Evolutionary conservation across 2,888 invertebrate genomes (phyloP), one percentile per base, ranked within the genome.

Genomic region (Strigamia transsilvanica): DNA sequence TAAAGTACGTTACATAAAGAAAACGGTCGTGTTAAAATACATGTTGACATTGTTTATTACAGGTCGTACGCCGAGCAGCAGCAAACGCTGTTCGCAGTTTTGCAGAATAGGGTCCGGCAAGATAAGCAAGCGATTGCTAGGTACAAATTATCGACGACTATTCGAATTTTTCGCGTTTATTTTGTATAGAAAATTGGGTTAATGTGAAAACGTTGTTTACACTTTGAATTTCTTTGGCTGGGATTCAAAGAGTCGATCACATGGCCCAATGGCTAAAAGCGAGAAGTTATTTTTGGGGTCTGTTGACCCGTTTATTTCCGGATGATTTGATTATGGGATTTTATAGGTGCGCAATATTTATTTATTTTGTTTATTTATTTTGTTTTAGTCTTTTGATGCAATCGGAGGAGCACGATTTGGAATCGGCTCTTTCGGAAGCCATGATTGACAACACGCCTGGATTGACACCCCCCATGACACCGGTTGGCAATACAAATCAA

Each of bases 51-150:
- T 27, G 21, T 27, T 78, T 41, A 23, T 78, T 41, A 4, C 18
- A 78, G 80, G 42, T 41, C 46, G 4, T 80, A 42, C 23, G 41
- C 41, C 13, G 80, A 80, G 15, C 27, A 80, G 23, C 56, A 80
- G n/a, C 13, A 32, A 9, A 27, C 18, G 1, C 15, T 27, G 7
- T 80, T 27, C 27, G 15, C 13, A 21, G 10, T 15, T 7, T 41
- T 80, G 27, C 80, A 80, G 32, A 41, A 51, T 32, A 80, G 80
- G 18, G 61, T 80, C 2, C 56, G 80, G 13, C 56, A 61, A 61
- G 80, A 80, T 32, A 80, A 80, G 21, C 80, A 80, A 61, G 18
- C 61, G 5, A 80, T 80, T 80, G 32, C 61, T n/a, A 80, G 80
- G 80, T 61, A n/a, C 13, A 34, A 80, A 12, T 61, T 27, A 27